A percentile compares a stretch with the other conserved stretches of the same genome.
Conservation (phyloP, 2,797 vertebrate species). For the Luscinia luscinia region DNA sequence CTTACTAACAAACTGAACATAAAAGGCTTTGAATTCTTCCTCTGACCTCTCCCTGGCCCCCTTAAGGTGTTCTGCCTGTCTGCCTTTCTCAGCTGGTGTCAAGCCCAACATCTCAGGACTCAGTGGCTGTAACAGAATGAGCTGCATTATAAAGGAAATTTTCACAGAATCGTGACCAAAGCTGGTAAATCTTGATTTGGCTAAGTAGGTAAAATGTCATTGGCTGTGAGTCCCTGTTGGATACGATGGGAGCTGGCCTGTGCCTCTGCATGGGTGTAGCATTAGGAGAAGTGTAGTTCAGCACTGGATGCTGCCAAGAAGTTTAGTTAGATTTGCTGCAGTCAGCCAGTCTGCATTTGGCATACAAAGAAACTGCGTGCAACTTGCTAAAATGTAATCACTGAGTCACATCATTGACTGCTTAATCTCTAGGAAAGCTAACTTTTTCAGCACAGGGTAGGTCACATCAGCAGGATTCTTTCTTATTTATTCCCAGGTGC, state of each 20-base stretch:
- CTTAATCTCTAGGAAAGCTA: conserved; percentile 71
- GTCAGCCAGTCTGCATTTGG: conserved; percentile 59
- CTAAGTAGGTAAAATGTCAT: not conserved
- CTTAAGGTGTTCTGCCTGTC: not conserved
- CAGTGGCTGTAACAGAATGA: not conserved
- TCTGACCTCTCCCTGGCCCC: not conserved
- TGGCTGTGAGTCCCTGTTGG: not conserved
- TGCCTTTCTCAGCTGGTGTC: not conserved
- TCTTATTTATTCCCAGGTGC: conserved; percentile 65
- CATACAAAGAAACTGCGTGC: conserved; percentile 50
- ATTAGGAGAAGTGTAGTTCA: not conserved
- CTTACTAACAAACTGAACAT: not conserved
- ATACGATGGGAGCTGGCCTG: not conserved
- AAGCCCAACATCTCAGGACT: not conserved
- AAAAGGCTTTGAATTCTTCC: not conserved
- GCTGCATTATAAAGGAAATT: not conserved
- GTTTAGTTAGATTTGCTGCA: conserved; percentile 58
- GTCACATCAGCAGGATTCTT: conserved; percentile 63
- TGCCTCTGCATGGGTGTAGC: not conserved
- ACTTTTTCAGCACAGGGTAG: conserved; percentile 46
- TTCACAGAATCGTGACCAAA: not conserved
- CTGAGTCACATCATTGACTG: conserved; percentile 68
- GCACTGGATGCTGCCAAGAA: conserved; percentile 30
- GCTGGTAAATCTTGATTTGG: not conserved
- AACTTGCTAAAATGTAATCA: conserved; percentile 74